A percentile compares a stretch with the other conserved stretches of the same genome.
These are phyloP conservation scores for Athrips mouffetella DNA, from an alignment of 2,888 invertebrate genomes.

Conservation along the genomic window DNA sequence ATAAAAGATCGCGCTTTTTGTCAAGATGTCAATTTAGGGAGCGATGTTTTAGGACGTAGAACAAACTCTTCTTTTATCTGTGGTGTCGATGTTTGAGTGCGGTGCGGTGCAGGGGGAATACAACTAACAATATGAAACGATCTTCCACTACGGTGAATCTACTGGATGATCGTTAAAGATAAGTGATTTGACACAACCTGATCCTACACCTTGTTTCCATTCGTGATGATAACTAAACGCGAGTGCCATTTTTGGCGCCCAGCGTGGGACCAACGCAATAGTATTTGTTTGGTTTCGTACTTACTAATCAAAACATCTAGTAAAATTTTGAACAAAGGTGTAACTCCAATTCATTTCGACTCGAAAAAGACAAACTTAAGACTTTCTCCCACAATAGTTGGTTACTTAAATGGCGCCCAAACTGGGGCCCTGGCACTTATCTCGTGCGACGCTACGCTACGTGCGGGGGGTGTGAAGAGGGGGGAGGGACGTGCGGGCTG, in stretches of 20 bases:
- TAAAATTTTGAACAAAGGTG: neutral
- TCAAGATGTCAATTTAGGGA: neutral
- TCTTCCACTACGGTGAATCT: conserved; percentile 17
- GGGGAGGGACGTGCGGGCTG: conserved; percentile 4
- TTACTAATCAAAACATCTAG: neutral
- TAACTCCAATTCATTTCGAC: too few relatives aligned
- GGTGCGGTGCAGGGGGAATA: conserved; percentile 10
- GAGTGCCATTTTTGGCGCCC: conserved; percentile 9
- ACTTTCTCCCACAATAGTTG: neutral
- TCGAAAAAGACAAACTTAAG: too few relatives aligned
- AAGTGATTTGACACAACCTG: conserved; percentile 37
- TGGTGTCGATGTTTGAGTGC: conserved; percentile 14
- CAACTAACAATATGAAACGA: conserved; percentile 2
- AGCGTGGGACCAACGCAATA: neutral
- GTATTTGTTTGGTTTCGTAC: too few relatives aligned
- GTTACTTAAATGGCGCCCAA: neutral
- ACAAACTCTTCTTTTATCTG: conserved; percentile 3
- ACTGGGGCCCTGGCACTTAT: conserved; percentile 1
- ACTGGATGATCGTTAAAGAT: conserved; percentile 29
- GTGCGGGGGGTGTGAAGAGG: conserved; percentile 17
- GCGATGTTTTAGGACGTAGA: neutral
- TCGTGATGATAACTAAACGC: conserved; percentile 9
- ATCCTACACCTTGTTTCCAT: conserved; percentile 22
- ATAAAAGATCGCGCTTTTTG: neutral
- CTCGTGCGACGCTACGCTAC: conserved; percentile 5